Base-by-base conservation (phyloP, 2,113 vertebrate species). In the Scomber japonicus region DNA sequence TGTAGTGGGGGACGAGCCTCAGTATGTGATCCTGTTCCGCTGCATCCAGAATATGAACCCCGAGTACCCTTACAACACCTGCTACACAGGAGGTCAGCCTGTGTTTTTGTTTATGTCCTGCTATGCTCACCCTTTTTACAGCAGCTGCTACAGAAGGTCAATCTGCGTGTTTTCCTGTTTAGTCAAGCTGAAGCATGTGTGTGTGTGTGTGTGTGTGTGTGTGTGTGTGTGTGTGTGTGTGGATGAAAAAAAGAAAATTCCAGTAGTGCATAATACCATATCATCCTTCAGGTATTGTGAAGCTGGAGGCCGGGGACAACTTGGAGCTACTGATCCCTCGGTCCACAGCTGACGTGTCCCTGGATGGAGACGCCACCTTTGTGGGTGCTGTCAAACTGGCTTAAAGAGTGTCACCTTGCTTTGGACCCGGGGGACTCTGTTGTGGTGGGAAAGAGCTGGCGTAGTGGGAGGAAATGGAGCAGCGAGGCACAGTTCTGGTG, bases 1-100 rank as follows among this genome's bases (percentile, higher is more conserved):
- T 0, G 95, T 97, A 40, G 97, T 97, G 80, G 98, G 97, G 19
- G 94, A 97, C 0, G 97, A 99, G 87, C 85, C 96, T 78, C 96
- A 94, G 60, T 88, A 95, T 82, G 96, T 97, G 71, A 95, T 95
- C 54, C 88, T 98, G 86, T 98, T 98, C 91, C 96, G 96, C 67
- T 99, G 98, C 89, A 96, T 99, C 89, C 97, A 99, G 92, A 97
- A 92, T 40, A 99, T 99, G 97, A 96, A 96, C 70, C 83, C 90
- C 3, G 92, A 88, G 44, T 82, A 94, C 50, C 95, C 97, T 3
- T 98, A 93, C 87, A 99, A 99, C 94, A 98, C 98, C 81, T 99
- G 98, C 93, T 99, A 96, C 83, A 98, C 98, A 2, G 98, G 96
- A 91, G 98, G 98, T 99, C 93, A 95, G 90, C 69, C 81, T 61